Conservation (phyloP, 2,113 vertebrate species). For the Poecilia latipinna region DNA sequence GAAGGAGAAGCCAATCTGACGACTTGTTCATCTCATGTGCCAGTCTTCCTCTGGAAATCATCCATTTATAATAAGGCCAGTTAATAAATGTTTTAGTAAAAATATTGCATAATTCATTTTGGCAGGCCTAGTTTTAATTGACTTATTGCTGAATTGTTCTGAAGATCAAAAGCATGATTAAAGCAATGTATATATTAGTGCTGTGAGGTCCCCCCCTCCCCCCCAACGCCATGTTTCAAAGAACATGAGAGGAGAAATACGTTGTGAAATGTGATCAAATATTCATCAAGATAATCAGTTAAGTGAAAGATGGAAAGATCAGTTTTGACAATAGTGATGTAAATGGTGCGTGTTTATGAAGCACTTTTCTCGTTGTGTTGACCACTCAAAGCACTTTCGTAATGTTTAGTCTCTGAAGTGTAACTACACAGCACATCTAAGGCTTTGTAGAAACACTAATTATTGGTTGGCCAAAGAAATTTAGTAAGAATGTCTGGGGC, state of each 20-base stretch:
- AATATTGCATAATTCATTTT: conserved; percentile 82
- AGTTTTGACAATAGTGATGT: conserved; percentile 73
- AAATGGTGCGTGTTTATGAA: not conserved
- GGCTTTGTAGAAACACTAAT: not conserved
- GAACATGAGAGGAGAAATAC: conserved; percentile 74
- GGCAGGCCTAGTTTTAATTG: conserved; percentile 83
- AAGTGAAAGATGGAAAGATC: conserved; percentile 79
- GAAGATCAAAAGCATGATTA: conserved; percentile 82
- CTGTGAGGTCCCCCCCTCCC: conserved; percentile 61
- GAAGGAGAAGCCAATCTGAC: conserved; percentile 65
- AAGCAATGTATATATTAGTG: conserved; percentile 82
- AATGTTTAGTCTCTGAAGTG: not conserved
- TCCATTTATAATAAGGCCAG: conserved; percentile 83
- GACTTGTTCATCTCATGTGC: conserved; percentile 77
- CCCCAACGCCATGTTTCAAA: conserved; percentile 70
- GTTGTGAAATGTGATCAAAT: conserved; percentile 74
- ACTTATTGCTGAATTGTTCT: conserved; percentile 80
- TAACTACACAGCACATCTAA: not conserved
- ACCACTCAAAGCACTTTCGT: not conserved
- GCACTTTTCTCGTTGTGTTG: not conserved
- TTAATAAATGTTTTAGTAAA: conserved; percentile 87
- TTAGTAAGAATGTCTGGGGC: not conserved
- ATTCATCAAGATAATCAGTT: conserved; percentile 75
- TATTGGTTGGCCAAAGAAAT: not conserved
- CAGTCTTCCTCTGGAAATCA: conserved; percentile 78